These are phyloP conservation scores for Enteromius mattozi DNA, from an alignment of 2,797 vertebrate genomes.

Conservation along the genomic window DNA sequence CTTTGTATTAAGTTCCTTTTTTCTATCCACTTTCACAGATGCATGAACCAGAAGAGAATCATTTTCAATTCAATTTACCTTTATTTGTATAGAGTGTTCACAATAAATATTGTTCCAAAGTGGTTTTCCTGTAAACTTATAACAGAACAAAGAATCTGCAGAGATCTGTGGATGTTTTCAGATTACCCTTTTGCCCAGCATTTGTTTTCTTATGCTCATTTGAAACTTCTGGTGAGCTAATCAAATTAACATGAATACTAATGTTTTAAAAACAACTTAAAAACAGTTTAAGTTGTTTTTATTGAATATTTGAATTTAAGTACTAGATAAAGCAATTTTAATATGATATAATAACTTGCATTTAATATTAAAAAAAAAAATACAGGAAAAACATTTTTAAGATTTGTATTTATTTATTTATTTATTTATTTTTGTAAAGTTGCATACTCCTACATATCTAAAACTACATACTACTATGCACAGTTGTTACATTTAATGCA, in stretches of 20 bases:
- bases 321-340: background rate
- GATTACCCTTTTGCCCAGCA: too few species aligned
- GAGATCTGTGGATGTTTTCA: background rate
- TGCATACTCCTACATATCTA: background rate
- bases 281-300: background rate
- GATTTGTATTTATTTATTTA: background rate
- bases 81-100: slow-evolving; percentile 2
- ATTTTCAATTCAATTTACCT: slow-evolving; percentile 5
- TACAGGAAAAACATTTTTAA: background rate
- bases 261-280: background rate
- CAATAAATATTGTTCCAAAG: background rate
- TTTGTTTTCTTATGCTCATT: background rate
- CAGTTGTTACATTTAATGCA: background rate
- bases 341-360: background rate
- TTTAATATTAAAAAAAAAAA: background rate
- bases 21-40: slow-evolving; percentile 13
- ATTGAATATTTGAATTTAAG: background rate
- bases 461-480: background rate
- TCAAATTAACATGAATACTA: background rate
- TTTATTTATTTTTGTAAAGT: slow-evolving; percentile 5
- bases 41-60: slow-evolving; percentile 1
- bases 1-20: slow-evolving; percentile 1
- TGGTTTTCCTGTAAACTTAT: background rate
- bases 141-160: background rate
- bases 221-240: background rate